Percentiles rank a stretch among this genome's conserved stretches.
These are phyloP conservation scores for Scylla paramamosain DNA, from an alignment of 1,140 invertebrate species.

Conservation along the genomic window DNA sequence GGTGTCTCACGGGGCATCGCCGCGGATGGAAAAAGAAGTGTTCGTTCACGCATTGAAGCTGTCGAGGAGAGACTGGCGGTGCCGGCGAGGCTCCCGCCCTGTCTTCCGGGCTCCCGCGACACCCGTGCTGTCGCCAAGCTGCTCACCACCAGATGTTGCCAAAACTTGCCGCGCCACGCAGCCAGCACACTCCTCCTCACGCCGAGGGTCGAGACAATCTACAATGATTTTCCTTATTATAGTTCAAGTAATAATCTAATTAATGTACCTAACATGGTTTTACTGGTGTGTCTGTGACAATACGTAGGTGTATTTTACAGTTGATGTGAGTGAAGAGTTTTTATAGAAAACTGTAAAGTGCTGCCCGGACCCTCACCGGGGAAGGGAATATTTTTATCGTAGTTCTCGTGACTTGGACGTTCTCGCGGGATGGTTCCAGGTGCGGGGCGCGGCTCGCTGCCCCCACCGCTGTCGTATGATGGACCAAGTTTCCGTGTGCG, in stretches of 20 bases:
- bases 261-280: constrained; percentile 71
- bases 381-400: constrained; percentile 46
- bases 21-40: not conserved
- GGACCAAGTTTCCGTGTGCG: constrained; percentile 17
- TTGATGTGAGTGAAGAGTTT: constrained; percentile 59
- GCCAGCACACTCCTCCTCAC: constrained; percentile 2
- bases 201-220: constrained; percentile 67
- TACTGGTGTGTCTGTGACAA: constrained; percentile 68
- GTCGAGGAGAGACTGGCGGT: not conserved
- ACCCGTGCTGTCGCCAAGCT: constrained; percentile 40
- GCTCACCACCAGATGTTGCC: constrained; percentile 60
- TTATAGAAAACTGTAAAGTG: constrained; percentile 43
- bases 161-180: constrained; percentile 52
- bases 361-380: not conserved
- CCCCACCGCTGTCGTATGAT: not conserved
- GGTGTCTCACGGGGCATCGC: not conserved
- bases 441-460: not conserved
- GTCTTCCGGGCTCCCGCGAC: constrained; percentile 27
- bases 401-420: constrained; percentile 11
- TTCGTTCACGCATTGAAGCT: not conserved
- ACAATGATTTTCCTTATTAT: constrained; percentile 63
- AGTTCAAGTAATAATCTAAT: constrained; percentile 68
- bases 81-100: constrained; percentile 2
- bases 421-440: constrained; percentile 17
- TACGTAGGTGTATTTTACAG: constrained; percentile 65